Percentiles rank a stretch among this genome's conserved stretches.
Conservation (phyloP, 2,113 vertebrate genomes). For the Hippocampus mohnikei region DNA sequence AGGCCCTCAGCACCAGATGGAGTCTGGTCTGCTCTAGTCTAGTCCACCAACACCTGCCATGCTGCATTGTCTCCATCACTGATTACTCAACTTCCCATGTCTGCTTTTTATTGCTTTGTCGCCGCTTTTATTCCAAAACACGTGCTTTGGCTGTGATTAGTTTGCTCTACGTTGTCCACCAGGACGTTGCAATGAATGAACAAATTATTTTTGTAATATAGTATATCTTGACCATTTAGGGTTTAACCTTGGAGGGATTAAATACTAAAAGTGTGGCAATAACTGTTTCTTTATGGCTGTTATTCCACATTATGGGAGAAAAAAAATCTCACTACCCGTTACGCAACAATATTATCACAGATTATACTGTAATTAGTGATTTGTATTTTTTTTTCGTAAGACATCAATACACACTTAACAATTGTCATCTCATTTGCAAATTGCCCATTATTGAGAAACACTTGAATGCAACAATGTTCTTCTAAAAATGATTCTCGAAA, state of each 20-base stretch:
- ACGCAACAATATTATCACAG: neutral
- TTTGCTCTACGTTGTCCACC: neutral
- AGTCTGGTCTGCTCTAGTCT: slow-evolving; percentile 73
- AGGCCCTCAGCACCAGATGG: slow-evolving; percentile 74
- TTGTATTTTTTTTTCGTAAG: too few species aligned
- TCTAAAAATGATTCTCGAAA: too few species aligned
- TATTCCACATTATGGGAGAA: neutral
- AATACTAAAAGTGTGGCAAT: neutral
- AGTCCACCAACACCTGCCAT: slow-evolving; percentile 70
- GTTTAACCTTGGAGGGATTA: neutral
- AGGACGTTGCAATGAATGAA: neutral
- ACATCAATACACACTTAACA: neutral
- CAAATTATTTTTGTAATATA: neutral
- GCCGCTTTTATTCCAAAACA: neutral
- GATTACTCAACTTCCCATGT: slow-evolving; percentile 20
- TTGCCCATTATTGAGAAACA: neutral
- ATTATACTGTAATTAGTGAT: too few species aligned
- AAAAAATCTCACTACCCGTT: neutral
- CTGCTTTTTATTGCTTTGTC: slow-evolving; percentile 4
- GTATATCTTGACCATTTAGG: neutral
- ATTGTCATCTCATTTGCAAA: neutral
- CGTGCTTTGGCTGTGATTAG: neutral
- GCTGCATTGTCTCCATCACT: slow-evolving; percentile 55
- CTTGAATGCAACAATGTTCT: neutral
- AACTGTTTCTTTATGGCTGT: neutral